Base-by-base conservation (phyloP, 2,888 invertebrate species). In the Thalpophila matura region DNA sequence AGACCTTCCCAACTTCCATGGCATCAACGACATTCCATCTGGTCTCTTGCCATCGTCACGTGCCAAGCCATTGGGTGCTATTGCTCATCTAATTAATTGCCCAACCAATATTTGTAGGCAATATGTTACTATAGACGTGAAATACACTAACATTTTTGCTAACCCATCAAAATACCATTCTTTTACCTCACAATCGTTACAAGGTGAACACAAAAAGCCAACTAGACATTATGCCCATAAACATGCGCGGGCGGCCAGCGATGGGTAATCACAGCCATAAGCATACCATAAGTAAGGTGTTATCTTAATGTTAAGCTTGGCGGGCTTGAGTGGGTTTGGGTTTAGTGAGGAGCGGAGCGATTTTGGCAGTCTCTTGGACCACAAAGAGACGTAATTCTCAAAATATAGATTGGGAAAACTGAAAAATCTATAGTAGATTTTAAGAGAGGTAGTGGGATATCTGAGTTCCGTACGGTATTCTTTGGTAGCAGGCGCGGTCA, bases 251-350 rank as follows among this genome's bases (percentile, higher is more conserved):
- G 73, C 75, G 59, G 70, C 62, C 70, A 64, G 69, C 74, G 79
- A 82, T 82, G 75, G 68, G 73, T 80, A 81, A 84, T 83, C 81
- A 78, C 66, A 71, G 55, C 74, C 71, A 79, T 79, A 77, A 78
- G 82, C 80, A 79, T 83, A 81, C 83, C 82, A 86, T 89, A 89
- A 87, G 89, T 89, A 88, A 88, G 82, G 87, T 83, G 87, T 86
- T 90, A 90, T 90, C 90, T 90, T 86, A 88, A 89, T 85, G 87
- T 83, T 85, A 83, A 85, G 86, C 83, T 81, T 83, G 82, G 75
- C 73, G 68, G 70, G 74, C 76, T 74, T 80, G 77, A 73, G 76
- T 76, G 61, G 67, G 57, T 14, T 31, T 54, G 37, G 43, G 27
- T 7, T 47, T 50, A n/a, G 63, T 74, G 53, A 67, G 51, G 43